These are phyloP conservation scores for Pammene aurita DNA, from an alignment of 2,888 invertebrate species.

Conservation along the genomic window DNA sequence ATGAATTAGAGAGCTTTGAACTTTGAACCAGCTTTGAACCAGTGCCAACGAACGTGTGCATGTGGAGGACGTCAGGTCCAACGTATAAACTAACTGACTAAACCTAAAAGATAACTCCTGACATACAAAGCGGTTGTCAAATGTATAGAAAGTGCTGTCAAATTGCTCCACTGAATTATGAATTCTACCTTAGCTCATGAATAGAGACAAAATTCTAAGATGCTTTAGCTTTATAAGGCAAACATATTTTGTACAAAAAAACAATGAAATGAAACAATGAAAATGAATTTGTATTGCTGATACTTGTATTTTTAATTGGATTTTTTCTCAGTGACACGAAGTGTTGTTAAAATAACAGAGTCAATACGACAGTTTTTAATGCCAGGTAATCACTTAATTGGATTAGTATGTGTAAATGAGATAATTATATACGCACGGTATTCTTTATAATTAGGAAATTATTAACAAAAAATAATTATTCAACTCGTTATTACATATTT, in stretches of 20 bases:
- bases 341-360: neutral
- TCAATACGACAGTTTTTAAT: neutral
- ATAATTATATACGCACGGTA: neutral
- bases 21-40: slow-evolving; percentile 3
- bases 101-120: no score
- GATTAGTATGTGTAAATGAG: slow-evolving; percentile 2
- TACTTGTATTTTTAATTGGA: neutral
- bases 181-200: no score
- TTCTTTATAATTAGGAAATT: neutral
- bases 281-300: no score
- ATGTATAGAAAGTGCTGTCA: no score
- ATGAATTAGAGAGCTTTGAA: neutral
- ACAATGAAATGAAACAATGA: no score
- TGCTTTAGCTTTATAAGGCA: no score
- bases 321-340: neutral
- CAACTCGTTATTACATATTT: neutral
- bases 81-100: no score
- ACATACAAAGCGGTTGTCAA: no score
- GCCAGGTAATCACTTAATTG: slow-evolving; percentile 15
- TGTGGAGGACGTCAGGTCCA: neutral
- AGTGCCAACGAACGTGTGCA: slow-evolving; percentile 10
- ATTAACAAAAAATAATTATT: neutral
- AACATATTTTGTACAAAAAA: no score
- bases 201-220: no score
- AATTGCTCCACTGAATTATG: no score